These are phyloP conservation scores for Hoplostethus mediterraneus DNA, from an alignment of 2,797 vertebrate genomes.

Conservation along the genomic window DNA sequence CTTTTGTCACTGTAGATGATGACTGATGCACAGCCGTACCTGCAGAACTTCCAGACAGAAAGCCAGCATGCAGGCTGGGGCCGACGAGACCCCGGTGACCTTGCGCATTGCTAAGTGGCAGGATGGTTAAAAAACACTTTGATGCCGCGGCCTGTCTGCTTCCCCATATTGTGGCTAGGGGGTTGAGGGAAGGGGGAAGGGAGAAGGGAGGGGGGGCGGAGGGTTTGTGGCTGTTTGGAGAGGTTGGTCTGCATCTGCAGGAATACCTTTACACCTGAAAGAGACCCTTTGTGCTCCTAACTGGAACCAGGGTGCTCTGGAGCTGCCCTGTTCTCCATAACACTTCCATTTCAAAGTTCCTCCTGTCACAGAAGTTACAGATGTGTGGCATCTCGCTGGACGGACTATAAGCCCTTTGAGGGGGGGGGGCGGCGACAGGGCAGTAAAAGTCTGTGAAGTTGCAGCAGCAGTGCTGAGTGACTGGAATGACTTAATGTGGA, in stretches of 20 bases:
- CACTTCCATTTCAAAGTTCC: slow-evolving; percentile 44
- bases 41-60: slow-evolving; percentile 22
- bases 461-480: slow-evolving; percentile 2
- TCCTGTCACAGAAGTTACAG: slow-evolving; percentile 22
- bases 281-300: slow-evolving; percentile 53
- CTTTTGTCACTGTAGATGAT: slow-evolving; percentile 9
- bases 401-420: slow-evolving; percentile 24
- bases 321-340: slow-evolving; percentile 25
- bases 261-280: slow-evolving; percentile 59
- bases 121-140: slow-evolving; percentile 39
- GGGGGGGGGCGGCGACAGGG: neutral
- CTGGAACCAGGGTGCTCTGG: neutral
- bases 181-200: neutral
- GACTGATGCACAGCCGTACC: neutral
- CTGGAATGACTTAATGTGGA: slow-evolving; percentile 16
- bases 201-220: neutral
- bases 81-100: slow-evolving; percentile 36
- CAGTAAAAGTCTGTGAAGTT: slow-evolving; percentile 45
- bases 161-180: slow-evolving; percentile 3
- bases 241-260: neutral
- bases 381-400: slow-evolving; percentile 40
- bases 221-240: slow-evolving; percentile 16
- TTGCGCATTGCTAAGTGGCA: slow-evolving; percentile 31
- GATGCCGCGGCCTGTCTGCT: slow-evolving; percentile 20
- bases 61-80: slow-evolving; percentile 3